phyloP scores from a whole-genome alignment of 1,140 invertebrate genomes.

The Cotesia chilonis region DNA sequence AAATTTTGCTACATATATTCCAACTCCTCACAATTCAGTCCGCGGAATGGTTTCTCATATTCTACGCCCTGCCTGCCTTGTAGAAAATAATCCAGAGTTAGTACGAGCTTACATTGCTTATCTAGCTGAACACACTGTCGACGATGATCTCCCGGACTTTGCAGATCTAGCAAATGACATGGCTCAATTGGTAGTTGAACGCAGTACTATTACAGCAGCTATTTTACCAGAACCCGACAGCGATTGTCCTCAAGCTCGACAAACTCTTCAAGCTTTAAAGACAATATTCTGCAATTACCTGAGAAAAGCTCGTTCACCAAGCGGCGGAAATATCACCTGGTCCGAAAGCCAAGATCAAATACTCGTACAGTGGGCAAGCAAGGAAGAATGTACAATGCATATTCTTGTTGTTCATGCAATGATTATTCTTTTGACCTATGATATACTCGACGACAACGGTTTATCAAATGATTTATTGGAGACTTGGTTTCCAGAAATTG shows the following conservation, averaged over 20 bases:
- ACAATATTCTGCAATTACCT: slow-evolving; percentile 82
- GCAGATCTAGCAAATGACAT: slow-evolving; percentile 80
- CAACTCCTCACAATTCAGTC: slow-evolving; percentile 52
- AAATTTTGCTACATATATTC: slow-evolving; percentile 69
- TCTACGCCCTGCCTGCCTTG: slow-evolving; percentile 84
- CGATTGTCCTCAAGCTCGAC: slow-evolving; percentile 64
- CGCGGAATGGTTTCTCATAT: slow-evolving; percentile 75
- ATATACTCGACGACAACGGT: slow-evolving; percentile 69
- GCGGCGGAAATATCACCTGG: slow-evolving; percentile 73
- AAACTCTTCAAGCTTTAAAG: slow-evolving; percentile 80
- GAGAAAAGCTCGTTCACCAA: slow-evolving; percentile 70
- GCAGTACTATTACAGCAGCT: slow-evolving; percentile 86
- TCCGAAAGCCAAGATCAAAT: slow-evolving; percentile 76
- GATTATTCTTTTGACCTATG: slow-evolving; percentile 89
- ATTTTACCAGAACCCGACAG: slow-evolving; percentile 76
- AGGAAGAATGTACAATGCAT: slow-evolving; percentile 85
- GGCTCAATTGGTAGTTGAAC: slow-evolving; percentile 90
- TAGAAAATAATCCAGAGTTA: slow-evolving; percentile 86
- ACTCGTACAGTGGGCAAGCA: slow-evolving; percentile 84
- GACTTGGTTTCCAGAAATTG: slow-evolving; percentile 78
- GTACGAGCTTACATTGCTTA: slow-evolving; percentile 92
- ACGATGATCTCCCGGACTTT: slow-evolving; percentile 72
- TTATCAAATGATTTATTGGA: slow-evolving; percentile 77
- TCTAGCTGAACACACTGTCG: slow-evolving; percentile 77
- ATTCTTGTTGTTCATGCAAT: slow-evolving; percentile 92